Conservation (phyloP, 2,888 invertebrate genomes). For the Leucophora obtusa region DNA sequence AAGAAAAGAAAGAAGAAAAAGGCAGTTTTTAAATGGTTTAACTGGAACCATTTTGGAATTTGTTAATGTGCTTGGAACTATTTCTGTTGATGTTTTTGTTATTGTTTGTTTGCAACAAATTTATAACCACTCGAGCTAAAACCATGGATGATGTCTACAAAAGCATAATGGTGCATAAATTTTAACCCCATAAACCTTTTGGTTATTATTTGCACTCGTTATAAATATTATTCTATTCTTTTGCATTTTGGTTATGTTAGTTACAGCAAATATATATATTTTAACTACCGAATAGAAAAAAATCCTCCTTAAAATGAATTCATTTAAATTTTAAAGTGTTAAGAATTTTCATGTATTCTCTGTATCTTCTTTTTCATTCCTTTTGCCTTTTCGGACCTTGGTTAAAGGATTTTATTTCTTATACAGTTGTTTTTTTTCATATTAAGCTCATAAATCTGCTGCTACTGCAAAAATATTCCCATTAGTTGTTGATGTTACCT, state of each 20-base stretch:
- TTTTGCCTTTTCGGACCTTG: constrained; percentile 24
- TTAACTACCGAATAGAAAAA: constrained; percentile 49
- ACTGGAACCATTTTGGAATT: constrained; percentile 53
- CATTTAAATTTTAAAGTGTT: background rate
- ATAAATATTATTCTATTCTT: constrained; percentile 10
- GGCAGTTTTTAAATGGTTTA: constrained; percentile 50
- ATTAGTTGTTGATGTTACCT: constrained; percentile 30
- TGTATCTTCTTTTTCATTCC: constrained; percentile 8
- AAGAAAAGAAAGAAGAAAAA: constrained; percentile 27
- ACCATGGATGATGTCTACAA: constrained; percentile 34
- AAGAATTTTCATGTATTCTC: background rate
- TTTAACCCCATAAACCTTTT: constrained; percentile 60
- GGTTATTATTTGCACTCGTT: constrained; percentile 63
- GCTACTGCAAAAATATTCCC: constrained; percentile 32
- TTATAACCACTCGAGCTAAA: constrained; percentile 73
- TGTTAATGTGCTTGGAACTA: constrained; percentile 45
- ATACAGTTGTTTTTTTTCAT: background rate
- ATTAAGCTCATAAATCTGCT: constrained; percentile 45
- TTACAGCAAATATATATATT: constrained; percentile 56
- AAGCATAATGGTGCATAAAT: constrained; percentile 62
- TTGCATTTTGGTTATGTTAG: constrained; percentile 38
- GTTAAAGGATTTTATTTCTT: constrained; percentile 39
- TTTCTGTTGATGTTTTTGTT: constrained; percentile 5
- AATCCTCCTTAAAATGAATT: constrained; percentile 45
- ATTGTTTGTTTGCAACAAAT: constrained; percentile 65